Base-by-base conservation (phyloP, 1,140 invertebrate genomes). In the Pararge aegeria region DNA sequence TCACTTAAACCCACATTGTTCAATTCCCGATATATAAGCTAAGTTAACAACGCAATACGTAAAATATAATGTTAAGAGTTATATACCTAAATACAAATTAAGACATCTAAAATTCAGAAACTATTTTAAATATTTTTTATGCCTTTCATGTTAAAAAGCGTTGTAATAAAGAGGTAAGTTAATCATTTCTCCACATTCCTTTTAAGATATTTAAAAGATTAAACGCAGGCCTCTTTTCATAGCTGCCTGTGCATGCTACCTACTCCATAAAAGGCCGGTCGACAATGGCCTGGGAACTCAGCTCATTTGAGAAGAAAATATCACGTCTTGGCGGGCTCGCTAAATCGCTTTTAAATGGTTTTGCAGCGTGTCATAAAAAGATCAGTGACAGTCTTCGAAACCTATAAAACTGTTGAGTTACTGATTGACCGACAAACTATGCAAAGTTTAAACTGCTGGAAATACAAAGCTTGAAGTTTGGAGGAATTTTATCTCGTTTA, bases 231-330 rank as follows among this genome's bases (percentile, higher is more conserved):
- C 51, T 15, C 42, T 38, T 30, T 49, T 62, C 58, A 60, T 58
- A 40, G 53, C 83, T 64, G 75, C 78, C 83, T 86, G 82, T 86
- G 78, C 56, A 59, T 53, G 51, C 61, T 52, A 66, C 62, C 61
- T 52, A 66, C 62, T 61, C 85, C 82, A 79, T 86, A 86, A 78
- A 88, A 82, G 84, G 82, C 73, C 67, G 59, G 66, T 74, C 78
- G 70, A 88, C 85, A 88, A 88, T 88, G 66, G 76, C 78, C 71
- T 88, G 85, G 80, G 85, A 88, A 88, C 85, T 80, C 63, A 66
- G 79, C 82, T 88, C 85, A 88, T 88, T 88, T 88, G 79, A 81
- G 65, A 70, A 82, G 82, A 86, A 83, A 83, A 85, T 79, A 85
- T 82, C 66, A 80, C 78, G 58, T 73, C 69, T 42, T 64, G 65